These are phyloP conservation scores for Bryconaethiops microstoma DNA, from an alignment of 2,797 vertebrate species.

Conservation along the genomic window DNA sequence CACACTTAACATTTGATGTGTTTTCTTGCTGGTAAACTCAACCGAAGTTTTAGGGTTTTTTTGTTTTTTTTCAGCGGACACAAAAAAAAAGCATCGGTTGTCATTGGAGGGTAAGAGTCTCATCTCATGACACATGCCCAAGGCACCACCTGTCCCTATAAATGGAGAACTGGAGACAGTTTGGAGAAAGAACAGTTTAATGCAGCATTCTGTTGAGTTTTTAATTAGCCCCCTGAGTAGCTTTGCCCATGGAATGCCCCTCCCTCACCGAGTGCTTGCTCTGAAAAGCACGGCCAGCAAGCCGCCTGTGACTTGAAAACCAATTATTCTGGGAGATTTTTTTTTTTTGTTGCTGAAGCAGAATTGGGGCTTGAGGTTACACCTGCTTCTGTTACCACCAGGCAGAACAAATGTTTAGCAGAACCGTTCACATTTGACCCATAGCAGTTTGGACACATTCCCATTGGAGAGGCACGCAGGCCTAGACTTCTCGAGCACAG, in stretches of 20 bases:
- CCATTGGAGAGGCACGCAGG: slow-evolving; percentile 3
- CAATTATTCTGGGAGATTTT: slow-evolving; percentile 48
- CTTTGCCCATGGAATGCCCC: slow-evolving; percentile 28
- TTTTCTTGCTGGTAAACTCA: neutral
- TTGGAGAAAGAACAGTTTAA: slow-evolving; percentile 48
- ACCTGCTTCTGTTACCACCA: slow-evolving; percentile 45
- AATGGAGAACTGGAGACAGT: slow-evolving; percentile 44
- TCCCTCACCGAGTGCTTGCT: slow-evolving; percentile 23
- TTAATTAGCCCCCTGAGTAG: slow-evolving; percentile 57
- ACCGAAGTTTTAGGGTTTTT: neutral
- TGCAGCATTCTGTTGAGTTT: slow-evolving; percentile 40
- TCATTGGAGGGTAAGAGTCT: slow-evolving; percentile 27
- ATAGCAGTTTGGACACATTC: slow-evolving; percentile 26
- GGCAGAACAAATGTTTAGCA: slow-evolving; percentile 45
- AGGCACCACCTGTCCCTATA: slow-evolving; percentile 55
- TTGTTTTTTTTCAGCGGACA: neutral
- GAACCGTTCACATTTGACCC: slow-evolving; percentile 18
- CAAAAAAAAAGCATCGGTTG: slow-evolving; percentile 12
- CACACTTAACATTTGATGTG: neutral
- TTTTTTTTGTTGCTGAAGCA: slow-evolving; percentile 22
- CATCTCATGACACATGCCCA: slow-evolving; percentile 27
- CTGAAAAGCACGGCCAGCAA: slow-evolving; percentile 42
- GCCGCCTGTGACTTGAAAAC: slow-evolving; percentile 52
- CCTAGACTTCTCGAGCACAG: neutral
- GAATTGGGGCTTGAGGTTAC: slow-evolving; percentile 40